A percentile compares a stretch with the other conserved stretches of the same genome.
These are phyloP conservation scores for Eupsilia transversa DNA, from an alignment of 2,888 invertebrate genomes.

Conservation along the genomic window DNA sequence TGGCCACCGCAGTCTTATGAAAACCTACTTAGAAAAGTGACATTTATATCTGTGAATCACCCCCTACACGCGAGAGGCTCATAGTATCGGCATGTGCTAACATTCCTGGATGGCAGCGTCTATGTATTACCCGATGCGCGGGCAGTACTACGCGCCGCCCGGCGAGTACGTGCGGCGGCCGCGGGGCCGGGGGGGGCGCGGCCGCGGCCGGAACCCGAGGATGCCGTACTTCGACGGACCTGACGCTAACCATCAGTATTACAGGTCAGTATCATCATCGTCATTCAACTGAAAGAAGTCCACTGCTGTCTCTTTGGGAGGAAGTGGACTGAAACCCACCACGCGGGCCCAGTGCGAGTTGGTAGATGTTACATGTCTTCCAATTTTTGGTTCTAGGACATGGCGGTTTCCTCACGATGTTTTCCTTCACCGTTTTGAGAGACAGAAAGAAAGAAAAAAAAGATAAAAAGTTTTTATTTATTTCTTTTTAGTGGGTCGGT, in stretches of 20 bases:
- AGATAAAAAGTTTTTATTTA: too few species aligned
- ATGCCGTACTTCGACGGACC: conserved; percentile 88
- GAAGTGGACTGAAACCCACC: too few species aligned
- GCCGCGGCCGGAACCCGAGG: conserved; percentile 67
- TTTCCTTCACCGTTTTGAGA: too few species aligned
- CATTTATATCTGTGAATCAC: not conserved
- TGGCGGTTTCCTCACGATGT: too few species aligned
- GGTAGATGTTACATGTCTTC: too few species aligned
- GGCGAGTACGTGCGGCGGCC: conserved; percentile 62
- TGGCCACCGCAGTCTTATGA: not conserved
- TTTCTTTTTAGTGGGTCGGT: too few species aligned
- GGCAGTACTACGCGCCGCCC: conserved; percentile 79
- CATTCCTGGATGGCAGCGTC: conserved; percentile 65
- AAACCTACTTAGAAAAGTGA: not conserved
- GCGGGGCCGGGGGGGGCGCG: conserved; percentile 67
- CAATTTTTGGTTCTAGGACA: too few species aligned
- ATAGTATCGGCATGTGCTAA: not conserved
- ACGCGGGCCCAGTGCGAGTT: too few species aligned
- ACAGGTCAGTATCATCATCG: conserved; percentile 73
- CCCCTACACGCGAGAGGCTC: too few species aligned
- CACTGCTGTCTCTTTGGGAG: not conserved
- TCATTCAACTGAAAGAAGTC: not conserved
- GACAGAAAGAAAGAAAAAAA: too few species aligned
- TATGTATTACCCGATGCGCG: conserved; percentile 83
- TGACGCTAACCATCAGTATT: conserved; percentile 84